phyloP scores from a whole-genome alignment of 2,797 vertebrate species.

The Brachyalestes nurse region DNA sequence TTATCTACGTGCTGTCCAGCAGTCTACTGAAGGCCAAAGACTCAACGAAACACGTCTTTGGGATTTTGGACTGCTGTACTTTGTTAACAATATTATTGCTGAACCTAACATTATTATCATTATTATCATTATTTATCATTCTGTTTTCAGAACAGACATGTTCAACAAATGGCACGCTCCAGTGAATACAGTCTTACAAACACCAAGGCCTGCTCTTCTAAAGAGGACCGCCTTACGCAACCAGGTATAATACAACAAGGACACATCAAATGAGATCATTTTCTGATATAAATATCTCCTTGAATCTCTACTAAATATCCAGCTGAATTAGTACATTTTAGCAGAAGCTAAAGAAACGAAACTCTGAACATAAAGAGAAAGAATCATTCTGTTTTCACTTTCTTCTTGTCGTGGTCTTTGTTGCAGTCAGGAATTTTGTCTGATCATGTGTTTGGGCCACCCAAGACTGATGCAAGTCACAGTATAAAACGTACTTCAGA shows the following conservation, averaged over 20 bases:
- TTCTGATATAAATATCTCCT: background rate
- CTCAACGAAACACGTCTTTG: conserved; percentile 43
- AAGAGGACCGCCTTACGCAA: background rate
- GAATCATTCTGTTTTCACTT: background rate
- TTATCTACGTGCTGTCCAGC: conserved; percentile 35
- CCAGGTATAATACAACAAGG: background rate
- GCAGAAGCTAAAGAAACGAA: background rate
- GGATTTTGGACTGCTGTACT: conserved; percentile 11
- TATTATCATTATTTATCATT: conserved; percentile 33
- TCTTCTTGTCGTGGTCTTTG: background rate
- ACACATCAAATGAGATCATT: background rate
- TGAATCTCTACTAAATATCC: background rate
- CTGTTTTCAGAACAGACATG: conserved; percentile 6
- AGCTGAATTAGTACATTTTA: background rate
- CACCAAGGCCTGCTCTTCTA: background rate
- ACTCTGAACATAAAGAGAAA: background rate
- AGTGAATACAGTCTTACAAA: background rate
- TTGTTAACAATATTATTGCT: conserved; percentile 40
- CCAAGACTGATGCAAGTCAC: background rate
- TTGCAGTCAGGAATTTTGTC: background rate
- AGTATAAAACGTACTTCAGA: background rate
- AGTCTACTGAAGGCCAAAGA: conserved; percentile 41
- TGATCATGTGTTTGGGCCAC: background rate
- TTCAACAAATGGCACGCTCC: conserved; percentile 10
- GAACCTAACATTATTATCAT: conserved; percentile 39